These are phyloP conservation scores for Takifugu flavidus DNA, from an alignment of 2,113 vertebrate species.

Conservation along the genomic window DNA sequence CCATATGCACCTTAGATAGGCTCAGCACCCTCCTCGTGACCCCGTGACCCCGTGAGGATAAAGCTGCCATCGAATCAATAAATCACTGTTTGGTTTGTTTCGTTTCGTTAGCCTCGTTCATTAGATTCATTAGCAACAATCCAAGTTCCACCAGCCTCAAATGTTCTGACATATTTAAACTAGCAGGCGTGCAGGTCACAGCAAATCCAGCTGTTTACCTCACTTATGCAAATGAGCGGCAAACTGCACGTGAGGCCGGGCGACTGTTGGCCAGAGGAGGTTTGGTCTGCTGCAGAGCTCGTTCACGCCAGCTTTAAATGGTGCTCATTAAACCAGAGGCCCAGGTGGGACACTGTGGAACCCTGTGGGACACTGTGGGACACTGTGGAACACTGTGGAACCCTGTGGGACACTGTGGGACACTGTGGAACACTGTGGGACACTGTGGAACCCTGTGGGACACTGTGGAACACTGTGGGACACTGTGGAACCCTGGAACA, in stretches of 20 bases:
- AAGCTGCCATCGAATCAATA: no score
- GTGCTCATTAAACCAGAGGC: background rate
- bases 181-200: conserved; percentile 18
- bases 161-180: conserved; percentile 6
- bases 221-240: background rate
- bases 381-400: no score
- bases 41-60: no score
- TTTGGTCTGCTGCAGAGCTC: background rate
- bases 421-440: no score
- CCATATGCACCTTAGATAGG: no score
- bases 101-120: background rate
- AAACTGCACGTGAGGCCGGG: background rate
- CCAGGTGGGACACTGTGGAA: background rate
- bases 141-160: conserved; percentile 2
- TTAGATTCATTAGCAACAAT: conserved; percentile 1
- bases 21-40: no score
- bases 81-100: background rate
- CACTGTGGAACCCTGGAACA: no score
- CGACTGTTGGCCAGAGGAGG: background rate
- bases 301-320: background rate
- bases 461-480: no score
- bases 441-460: no score
- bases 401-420: no score
- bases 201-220: background rate
- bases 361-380: no score